Conservation (phyloP, 2,113 vertebrate species). For the Catharus minimus region DNA sequence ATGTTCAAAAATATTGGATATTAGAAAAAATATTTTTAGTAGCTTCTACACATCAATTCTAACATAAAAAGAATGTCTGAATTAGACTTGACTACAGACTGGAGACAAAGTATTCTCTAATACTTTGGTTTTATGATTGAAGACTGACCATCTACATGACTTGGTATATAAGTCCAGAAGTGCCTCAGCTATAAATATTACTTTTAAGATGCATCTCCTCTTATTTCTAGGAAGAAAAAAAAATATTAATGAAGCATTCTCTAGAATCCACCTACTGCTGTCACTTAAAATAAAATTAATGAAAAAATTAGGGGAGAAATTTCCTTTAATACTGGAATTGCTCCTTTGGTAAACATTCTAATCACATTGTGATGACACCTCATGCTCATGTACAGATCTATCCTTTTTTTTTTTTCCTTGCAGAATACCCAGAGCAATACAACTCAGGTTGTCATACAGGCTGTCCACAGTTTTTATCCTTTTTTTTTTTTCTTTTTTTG, state of each 20-base stretch:
- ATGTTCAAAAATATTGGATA: not conserved
- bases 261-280: not conserved
- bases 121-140: not conserved
- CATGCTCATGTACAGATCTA: not conserved
- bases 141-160: not conserved
- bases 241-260: not conserved
- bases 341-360: not conserved
- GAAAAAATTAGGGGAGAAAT: not conserved
- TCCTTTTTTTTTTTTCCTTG: not conserved
- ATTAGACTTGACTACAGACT: not conserved
- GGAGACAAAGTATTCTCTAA: not conserved
- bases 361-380: not conserved
- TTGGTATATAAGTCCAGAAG: not conserved
- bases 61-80: not conserved
- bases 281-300: not conserved
- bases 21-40: not conserved
- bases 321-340: not conserved
- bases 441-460: not conserved
- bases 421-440: not conserved
- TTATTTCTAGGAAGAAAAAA: not conserved
- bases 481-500: not conserved
- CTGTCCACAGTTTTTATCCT: not conserved
- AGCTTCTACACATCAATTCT: not conserved
- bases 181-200: not conserved
- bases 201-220: not conserved